Percentiles rank a stretch among this genome's conserved stretches.
phyloP scores from a whole-genome alignment of 2,888 invertebrate genomes.

The Carabus problematicus region DNA sequence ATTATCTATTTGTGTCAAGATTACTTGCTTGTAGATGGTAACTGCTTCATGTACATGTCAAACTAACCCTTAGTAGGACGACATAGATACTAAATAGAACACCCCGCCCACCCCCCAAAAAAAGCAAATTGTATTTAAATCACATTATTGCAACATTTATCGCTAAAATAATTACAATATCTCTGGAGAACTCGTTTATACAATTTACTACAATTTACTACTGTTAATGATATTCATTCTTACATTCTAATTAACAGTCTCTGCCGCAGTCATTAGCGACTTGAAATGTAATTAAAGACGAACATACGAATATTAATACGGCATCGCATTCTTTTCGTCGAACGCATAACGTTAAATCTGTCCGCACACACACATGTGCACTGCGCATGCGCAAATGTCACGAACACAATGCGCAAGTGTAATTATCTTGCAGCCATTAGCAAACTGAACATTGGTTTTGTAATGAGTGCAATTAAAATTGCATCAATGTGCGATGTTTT shows the following conservation, averaged over 20 bases:
- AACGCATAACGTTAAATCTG: constrained; percentile 37
- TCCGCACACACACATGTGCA: not conserved
- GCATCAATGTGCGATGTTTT: constrained; percentile 28
- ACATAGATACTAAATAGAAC: too few relatives aligned
- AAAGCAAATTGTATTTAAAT: too few relatives aligned
- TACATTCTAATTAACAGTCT: constrained; percentile 34
- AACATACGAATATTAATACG: constrained; percentile 39
- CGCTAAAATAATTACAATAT: too few relatives aligned
- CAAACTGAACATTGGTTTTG: constrained; percentile 27
- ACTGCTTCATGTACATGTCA: too few relatives aligned
- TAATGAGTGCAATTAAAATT: constrained; percentile 41
- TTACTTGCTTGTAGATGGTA: too few relatives aligned
- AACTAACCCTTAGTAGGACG: too few relatives aligned
- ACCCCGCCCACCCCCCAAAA: too few relatives aligned
- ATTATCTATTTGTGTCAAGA: too few relatives aligned
- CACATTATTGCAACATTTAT: too few relatives aligned
- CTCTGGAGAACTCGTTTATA: not conserved
- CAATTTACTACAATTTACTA: not conserved
- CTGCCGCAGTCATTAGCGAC: constrained; percentile 25
- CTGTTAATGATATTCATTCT: constrained; percentile 1
- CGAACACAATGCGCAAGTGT: constrained; percentile 24
- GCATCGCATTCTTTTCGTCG: constrained; percentile 29
- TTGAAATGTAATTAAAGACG: constrained; percentile 6
- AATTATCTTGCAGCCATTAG: constrained; percentile 37
- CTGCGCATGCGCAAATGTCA: not conserved